Conservation (phyloP, 2,113 vertebrate species). For the Scopus umbretta region DNA sequence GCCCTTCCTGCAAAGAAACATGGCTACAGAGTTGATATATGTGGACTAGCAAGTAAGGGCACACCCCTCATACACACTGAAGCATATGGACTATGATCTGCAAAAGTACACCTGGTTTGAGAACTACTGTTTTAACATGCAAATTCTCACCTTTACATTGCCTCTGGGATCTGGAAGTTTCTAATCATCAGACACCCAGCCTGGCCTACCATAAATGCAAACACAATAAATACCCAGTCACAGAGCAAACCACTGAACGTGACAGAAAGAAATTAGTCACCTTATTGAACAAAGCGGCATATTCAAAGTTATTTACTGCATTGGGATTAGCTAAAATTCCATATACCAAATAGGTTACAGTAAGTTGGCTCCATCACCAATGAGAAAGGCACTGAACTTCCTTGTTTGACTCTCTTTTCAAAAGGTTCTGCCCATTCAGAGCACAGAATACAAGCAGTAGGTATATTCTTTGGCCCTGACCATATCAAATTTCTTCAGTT, state of each 20-base stretch:
- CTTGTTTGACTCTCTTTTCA: background rate
- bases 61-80: background rate
- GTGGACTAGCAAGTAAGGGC: background rate
- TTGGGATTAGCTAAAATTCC: background rate
- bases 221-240: background rate
- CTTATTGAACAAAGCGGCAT: background rate
- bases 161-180: background rate
- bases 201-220: background rate
- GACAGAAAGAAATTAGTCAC: background rate
- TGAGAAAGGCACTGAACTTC: background rate
- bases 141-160: background rate
- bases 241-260: background rate
- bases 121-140: background rate
- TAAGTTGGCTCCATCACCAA: background rate
- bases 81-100: background rate
- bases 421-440: background rate
- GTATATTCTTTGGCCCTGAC: background rate
- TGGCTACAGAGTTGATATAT: fast-evolving
- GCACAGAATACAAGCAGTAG: background rate
- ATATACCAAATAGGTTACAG: background rate
- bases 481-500: background rate
- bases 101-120: background rate
- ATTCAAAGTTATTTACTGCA: background rate
- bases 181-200: background rate
- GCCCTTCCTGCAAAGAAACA: background rate